A percentile compares a stretch with the other conserved stretches of the same genome.
Conservation (phyloP, 1,140 invertebrate genomes). For the Psix sp. region DNA sequence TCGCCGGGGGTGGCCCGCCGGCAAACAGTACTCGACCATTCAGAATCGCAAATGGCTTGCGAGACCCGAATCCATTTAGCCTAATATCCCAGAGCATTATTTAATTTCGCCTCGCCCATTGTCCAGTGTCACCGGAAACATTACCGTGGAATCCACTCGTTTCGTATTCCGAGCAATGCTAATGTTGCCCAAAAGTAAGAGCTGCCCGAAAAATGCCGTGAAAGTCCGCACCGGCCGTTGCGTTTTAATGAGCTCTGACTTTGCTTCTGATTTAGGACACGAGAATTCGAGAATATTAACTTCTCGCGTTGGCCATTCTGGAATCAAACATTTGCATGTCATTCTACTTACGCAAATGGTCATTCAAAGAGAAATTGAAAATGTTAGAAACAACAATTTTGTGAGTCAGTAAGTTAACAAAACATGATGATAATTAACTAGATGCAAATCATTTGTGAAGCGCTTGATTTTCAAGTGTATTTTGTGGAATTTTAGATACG, state of each 20-base stretch:
- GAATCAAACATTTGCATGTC: too few species aligned
- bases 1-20: conserved; percentile 18
- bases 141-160: conserved; percentile 21
- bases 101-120: conserved; percentile 57
- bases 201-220: conserved; percentile 31
- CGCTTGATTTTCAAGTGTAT: too few species aligned
- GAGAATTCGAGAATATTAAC: neutral
- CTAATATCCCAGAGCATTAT: conserved; percentile 60
- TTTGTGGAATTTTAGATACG: too few species aligned
- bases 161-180: conserved; percentile 43
- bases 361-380: too few species aligned
- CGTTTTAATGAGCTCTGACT: conserved; percentile 25
- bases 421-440: too few species aligned
- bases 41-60: conserved; percentile 68
- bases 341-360: too few species aligned
- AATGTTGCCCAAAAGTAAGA: conserved; percentile 46
- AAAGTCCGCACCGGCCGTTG: conserved; percentile 19
- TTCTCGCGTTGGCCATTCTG: too few species aligned
- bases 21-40: conserved; percentile 68
- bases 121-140: conserved; percentile 32
- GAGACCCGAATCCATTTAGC: conserved; percentile 65
- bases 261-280: conserved; percentile 6
- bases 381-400: too few species aligned
- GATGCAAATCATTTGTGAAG: too few species aligned
- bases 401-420: too few species aligned